Conservation (phyloP, 2,888 invertebrate genomes). For the Spisula subtruncata region DNA sequence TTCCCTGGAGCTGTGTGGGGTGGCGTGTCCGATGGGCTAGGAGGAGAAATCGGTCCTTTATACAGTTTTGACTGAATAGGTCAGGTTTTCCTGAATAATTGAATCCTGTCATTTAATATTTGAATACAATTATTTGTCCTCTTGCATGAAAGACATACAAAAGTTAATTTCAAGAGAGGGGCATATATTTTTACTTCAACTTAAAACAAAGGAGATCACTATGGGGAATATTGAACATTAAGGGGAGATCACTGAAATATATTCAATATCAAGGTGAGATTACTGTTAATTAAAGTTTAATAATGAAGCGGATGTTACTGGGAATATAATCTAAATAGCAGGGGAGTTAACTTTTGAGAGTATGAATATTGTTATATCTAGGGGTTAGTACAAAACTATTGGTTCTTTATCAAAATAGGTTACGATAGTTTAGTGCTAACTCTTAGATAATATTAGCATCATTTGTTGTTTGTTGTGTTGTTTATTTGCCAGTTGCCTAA, state of each 20-base stretch:
- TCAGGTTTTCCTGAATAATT: neutral
- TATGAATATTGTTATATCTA: neutral
- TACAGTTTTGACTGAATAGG: neutral
- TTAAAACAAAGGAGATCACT: no score
- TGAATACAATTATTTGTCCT: no score
- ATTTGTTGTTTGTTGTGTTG: conserved; percentile 21
- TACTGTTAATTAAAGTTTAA: neutral
- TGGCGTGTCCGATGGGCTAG: no score
- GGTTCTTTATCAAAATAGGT: neutral
- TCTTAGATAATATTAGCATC: no score
- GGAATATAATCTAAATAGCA: neutral
- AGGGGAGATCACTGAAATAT: no score
- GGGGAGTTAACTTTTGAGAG: neutral
- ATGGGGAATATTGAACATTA: no score
- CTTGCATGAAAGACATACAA: no score
- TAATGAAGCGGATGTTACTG: no score
- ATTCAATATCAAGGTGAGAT: neutral
- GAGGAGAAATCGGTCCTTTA: neutral
- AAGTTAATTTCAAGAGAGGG: no score
- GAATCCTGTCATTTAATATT: no score
- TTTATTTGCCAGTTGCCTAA: conserved; percentile 20
- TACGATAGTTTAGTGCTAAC: neutral
- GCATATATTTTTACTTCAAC: no score
- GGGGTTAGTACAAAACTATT: neutral
- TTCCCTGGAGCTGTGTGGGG: neutral